These are phyloP conservation scores for Campoplex nolae DNA, from an alignment of 2,888 invertebrate species.

Conservation along the genomic window DNA sequence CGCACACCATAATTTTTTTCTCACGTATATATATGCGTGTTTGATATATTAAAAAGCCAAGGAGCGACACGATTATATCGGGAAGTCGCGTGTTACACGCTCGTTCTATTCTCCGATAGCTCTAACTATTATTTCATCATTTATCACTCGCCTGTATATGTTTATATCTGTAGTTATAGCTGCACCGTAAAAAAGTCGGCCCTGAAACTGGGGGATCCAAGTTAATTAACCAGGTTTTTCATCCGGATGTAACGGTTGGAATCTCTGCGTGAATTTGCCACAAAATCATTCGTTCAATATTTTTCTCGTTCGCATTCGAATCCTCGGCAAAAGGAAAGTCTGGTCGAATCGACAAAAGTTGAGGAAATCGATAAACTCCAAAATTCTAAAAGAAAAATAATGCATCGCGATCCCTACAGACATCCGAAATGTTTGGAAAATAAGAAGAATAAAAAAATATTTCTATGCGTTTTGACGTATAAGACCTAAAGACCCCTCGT, in stretches of 20 bases:
- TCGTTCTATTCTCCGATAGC: conserved; percentile 70
- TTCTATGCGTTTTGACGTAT: conserved; percentile 28
- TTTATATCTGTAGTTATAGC: neutral
- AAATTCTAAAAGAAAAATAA: neutral
- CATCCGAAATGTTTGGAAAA: neutral
- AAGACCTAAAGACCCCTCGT: conserved; percentile 44
- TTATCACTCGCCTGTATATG: neutral
- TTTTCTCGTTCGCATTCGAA: neutral
- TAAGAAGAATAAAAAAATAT: neutral
- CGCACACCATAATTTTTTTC: conserved; percentile 9
- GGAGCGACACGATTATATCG: conserved; percentile 69
- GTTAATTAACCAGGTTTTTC: neutral
- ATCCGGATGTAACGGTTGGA: neutral
- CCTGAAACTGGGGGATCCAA: neutral
- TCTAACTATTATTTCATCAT: conserved; percentile 47
- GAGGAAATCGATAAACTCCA: neutral
- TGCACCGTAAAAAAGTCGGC: neutral
- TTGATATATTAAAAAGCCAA: conserved; percentile 60
- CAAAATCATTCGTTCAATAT: neutral
- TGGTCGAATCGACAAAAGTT: neutral
- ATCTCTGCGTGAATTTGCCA: neutral
- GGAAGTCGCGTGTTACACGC: conserved; percentile 76
- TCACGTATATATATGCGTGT: conserved; percentile 37
- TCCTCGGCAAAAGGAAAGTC: neutral
- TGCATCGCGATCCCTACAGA: neutral